Percentiles rank a stretch among this genome's conserved stretches.
phyloP scores from a whole-genome alignment of 2,113 vertebrate genomes.

The Enhydra lutris region DNA sequence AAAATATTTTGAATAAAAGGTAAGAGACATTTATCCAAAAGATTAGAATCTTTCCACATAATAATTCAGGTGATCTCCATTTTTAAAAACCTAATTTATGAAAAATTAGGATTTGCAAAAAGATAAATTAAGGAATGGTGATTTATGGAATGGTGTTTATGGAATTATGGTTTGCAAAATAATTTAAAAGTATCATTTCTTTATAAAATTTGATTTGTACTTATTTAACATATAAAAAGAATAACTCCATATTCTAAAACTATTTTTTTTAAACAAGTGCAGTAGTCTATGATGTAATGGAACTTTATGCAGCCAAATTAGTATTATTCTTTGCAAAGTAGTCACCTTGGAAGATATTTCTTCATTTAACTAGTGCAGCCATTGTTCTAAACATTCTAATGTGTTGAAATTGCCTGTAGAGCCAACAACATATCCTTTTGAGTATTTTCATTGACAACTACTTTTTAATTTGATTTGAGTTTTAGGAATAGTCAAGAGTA shows the following conservation, averaged over 20 bases:
- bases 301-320: neutral
- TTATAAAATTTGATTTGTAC: neutral
- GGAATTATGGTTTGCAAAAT: neutral
- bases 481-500: neutral
- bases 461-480: neutral
- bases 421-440: neutral
- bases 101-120: constrained; percentile 2
- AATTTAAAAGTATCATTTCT: neutral
- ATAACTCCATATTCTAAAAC: constrained; percentile 5
- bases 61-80: neutral
- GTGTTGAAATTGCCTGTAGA: neutral
- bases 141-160: neutral
- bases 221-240: constrained; percentile 3
- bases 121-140: neutral
- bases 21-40: neutral
- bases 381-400: neutral
- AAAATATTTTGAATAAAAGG: constrained; percentile 6
- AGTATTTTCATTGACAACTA: neutral
- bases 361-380: neutral
- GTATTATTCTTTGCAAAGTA: neutral
- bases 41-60: neutral
- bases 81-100: neutral
- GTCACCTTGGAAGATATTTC: neutral
- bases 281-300: neutral
- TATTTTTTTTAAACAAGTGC: neutral